Evolutionary conservation across 2,888 invertebrate genomes (phyloP), one percentile per base, ranked within the genome.

Genomic region (Amorpha juglandis): DNA sequence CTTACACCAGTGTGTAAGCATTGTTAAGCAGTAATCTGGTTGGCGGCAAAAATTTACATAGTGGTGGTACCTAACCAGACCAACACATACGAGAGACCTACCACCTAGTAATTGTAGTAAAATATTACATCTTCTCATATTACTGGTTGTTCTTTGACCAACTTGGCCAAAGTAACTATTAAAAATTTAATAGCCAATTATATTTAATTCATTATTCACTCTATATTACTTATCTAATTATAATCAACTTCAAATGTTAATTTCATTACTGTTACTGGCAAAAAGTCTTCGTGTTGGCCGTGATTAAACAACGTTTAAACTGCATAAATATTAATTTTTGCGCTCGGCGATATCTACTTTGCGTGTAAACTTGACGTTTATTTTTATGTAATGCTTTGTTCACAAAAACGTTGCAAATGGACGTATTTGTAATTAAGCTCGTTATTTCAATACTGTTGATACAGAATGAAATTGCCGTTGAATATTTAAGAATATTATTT

Each of bases 301-400:
- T 87, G 85, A 89, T 90, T 89, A 90, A 83, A 78, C 87, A 89
- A 81, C 90, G 89, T 89, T 91, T 91, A 90, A 84, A 83, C 79
- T 78, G 78, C 82, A 89, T 90, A 81, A 86, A 90, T 91, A 90
- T 90, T 91, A 88, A 90, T 90, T 85, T 62, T 78, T 77, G 78
- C 76, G 82, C 81, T 80, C 79, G 82, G 81, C 76, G 79, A 77
- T 85, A 80, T 74, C 70, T 74, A 75, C 78, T 70, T 80, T 71
- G 87, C 87, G 87, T 90, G 88, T 75, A 82, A 77, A 73, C 76
- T 77, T 74, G 76, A 76, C 80, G 82, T 86, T 84, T 79, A 73
- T 77, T 81, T 81, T 78, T 77, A 73, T 74, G 69, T 75, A 74
- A 74, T 72, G 71, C 70, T 71, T 74, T 71, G 69, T 71, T 71